Base-by-base conservation (phyloP, 2,113 vertebrate genomes). In the Corapipo altera region DNA sequence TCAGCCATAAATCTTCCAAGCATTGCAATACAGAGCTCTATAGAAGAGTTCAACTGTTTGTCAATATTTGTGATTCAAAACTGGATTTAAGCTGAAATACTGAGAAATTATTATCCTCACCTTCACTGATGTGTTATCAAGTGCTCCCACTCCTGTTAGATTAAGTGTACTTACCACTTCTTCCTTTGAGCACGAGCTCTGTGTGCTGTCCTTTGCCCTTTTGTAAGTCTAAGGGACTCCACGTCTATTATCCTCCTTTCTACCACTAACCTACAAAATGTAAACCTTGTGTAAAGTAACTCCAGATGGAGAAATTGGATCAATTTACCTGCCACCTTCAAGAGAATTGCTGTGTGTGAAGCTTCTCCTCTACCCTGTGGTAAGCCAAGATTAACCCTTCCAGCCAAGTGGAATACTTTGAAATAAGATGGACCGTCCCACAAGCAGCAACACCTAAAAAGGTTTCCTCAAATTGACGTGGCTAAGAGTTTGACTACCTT, bases 221-320 rank as follows among this genome's bases (percentile, higher is more conserved):
- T 15, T 6, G 57, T 65, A 62, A 80, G 51, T 39, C 83, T 80
- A 55, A 57, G 48, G 57, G 52, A 72, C 46, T 86, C 82, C 49
- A 61, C 9, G 51, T 48, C 88, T 77, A 88, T 89, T 91, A 81
- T 49, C 30, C 44, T 75, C 44, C 52, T 64, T 81, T 61, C 44
- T 81, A 81, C 62, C 35, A 75, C 80, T 95, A 93, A 95, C 66
- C 88, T 57, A 49, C 44, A 64, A 94, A 85, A 91, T 78, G 85
- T 85, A 96, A 88, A 52, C 74, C 90, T 75, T 39, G 44, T 59
- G 78, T 78, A 67, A 96, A 88, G 33, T 32, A 89, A 57, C 30
- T 81, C 26, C 8, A 2, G 67, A 75, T 6, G 27, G 30, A 91
- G 30, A 30, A 83, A 85, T 18, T 5, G 21, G 52, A 74, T 12